Evolutionary conservation across 2,888 invertebrate genomes (phyloP).

Genomic region (Fragum sueziense): DNA sequence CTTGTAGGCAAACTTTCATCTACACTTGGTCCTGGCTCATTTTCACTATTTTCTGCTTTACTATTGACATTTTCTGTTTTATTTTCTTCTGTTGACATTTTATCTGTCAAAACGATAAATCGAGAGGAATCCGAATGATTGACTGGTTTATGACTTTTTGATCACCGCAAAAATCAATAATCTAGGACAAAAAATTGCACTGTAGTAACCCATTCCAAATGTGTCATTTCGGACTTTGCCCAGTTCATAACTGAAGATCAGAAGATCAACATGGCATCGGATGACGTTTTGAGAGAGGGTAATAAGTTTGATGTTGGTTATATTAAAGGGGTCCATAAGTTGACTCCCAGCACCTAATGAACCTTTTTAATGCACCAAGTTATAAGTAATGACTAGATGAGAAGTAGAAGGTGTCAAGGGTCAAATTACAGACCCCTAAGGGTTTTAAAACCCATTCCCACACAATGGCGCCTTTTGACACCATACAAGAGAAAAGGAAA

Average conservation of each 20-base stretch:
- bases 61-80: background rate
- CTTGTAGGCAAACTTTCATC: constrained; percentile 40
- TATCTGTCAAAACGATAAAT: constrained; percentile 21
- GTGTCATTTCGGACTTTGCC: constrained; percentile 2
- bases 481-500: too few species aligned
- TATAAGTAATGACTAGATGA: too few species aligned
- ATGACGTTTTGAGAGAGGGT: constrained; percentile 52
- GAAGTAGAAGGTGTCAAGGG: too few species aligned
- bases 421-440: too few species aligned
- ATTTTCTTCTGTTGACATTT: constrained; percentile 49
- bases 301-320: background rate
- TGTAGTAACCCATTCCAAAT: background rate
- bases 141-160: background rate
- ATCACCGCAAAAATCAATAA: background rate
- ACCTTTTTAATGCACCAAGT: too few species aligned
- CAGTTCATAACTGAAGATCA: background rate
- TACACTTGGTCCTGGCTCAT: constrained; percentile 6
- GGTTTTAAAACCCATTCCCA: too few species aligned
- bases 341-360: too few species aligned
- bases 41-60: constrained; percentile 16
- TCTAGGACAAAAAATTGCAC: background rate
- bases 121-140: background rate
- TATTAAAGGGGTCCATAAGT: too few species aligned
- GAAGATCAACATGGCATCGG: constrained; percentile 47
- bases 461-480: too few species aligned